phyloP scores from a whole-genome alignment of 2,888 invertebrate genomes.

The Villa cingulata region DNA sequence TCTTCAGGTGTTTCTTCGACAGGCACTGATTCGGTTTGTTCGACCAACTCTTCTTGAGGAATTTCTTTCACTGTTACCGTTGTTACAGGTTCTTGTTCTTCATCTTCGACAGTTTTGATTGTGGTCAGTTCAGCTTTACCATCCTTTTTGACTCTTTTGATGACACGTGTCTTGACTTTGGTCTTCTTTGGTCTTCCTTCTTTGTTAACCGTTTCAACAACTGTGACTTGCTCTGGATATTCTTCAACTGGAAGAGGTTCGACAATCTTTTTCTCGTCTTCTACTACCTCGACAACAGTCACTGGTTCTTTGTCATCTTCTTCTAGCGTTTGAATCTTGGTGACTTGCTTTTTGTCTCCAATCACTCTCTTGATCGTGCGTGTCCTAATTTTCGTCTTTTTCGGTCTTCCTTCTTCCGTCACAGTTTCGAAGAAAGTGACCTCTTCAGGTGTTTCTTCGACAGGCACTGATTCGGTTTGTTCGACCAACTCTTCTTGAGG shows the following conservation, averaged over 20 bases:
- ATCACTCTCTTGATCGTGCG: slow-evolving; percentile 27
- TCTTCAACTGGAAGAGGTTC: slow-evolving; percentile 20
- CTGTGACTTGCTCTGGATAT: slow-evolving; percentile 14
- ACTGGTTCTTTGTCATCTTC: slow-evolving; percentile 30
- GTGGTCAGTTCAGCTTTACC: slow-evolving; percentile 30
- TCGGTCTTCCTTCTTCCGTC: slow-evolving; percentile 24
- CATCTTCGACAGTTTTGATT: slow-evolving; percentile 31
- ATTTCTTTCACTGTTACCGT: slow-evolving; percentile 23
- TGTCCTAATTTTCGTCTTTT: slow-evolving; percentile 21
- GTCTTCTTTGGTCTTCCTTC: slow-evolving; percentile 22
- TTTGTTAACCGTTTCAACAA: slow-evolving; percentile 17
- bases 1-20: slow-evolving; percentile 3
- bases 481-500: slow-evolving; percentile 4
- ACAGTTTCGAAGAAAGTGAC: slow-evolving; percentile 27
- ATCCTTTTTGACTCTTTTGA: slow-evolving; percentile 26
- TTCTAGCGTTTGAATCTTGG: slow-evolving; percentile 30
- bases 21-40: slow-evolving; percentile 1
- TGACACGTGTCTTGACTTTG: slow-evolving; percentile 24
- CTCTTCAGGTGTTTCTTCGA: slow-evolving; percentile 30
- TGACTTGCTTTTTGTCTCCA: slow-evolving; percentile 30
- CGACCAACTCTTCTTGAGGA: slow-evolving; percentile 8
- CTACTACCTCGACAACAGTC: slow-evolving; percentile 22
- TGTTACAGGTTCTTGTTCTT: slow-evolving; percentile 29
- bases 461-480: slow-evolving; percentile 17
- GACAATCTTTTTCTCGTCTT: slow-evolving; percentile 12